Base-by-base conservation (phyloP, 2,113 vertebrate species). In the Coptodon rendalli region DNA sequence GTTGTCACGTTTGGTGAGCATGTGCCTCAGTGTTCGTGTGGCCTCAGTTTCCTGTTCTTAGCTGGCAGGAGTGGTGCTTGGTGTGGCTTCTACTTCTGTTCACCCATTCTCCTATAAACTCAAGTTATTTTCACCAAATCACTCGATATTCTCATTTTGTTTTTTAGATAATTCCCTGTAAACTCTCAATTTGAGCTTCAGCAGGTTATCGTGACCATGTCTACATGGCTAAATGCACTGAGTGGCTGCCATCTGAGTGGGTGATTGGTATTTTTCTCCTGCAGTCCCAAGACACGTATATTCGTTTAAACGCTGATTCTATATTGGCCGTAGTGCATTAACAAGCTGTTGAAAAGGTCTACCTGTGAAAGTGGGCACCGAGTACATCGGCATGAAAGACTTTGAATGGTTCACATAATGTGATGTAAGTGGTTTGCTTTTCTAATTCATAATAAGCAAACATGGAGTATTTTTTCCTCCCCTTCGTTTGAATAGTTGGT, bases 401-500 rank as follows among this genome's bases (percentile, higher is more conserved):
- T 31, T 68, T n/a, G 31, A 40, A 11, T 1, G 5, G 22, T 54
- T 59, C 22, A 13, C n/a, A 40, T 22, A 17, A 24, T 50, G 31
- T 38, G 9, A 1, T 7, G 2, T 5, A 76, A 71, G 9, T 53
- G 22, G 6, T 48, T 43, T 40, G 43, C 59, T 45, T 89, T 79
- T 59, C 50, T 10, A 7, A 31, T 80, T 63, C 6, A 59, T 38
- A 40, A n/a, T 17, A 81, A 71, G 2, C 38, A 68, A 56, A 80
- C 29, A 50, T 17, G 19, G 11, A 31, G 29, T 36, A 9, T 59
- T 45, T 90, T 57, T 80, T 54, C 14, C 4, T 9, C 13, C 16
- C 6, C 22, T 81, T 87, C 6, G 31, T 86, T 91, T 90, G 83
- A 89, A 87, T 89, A 54, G 36, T 24, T 86, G 81, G 66, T 84